Base-by-base conservation (phyloP, 2,888 invertebrate genomes). In the Drosophila birchii region DNA sequence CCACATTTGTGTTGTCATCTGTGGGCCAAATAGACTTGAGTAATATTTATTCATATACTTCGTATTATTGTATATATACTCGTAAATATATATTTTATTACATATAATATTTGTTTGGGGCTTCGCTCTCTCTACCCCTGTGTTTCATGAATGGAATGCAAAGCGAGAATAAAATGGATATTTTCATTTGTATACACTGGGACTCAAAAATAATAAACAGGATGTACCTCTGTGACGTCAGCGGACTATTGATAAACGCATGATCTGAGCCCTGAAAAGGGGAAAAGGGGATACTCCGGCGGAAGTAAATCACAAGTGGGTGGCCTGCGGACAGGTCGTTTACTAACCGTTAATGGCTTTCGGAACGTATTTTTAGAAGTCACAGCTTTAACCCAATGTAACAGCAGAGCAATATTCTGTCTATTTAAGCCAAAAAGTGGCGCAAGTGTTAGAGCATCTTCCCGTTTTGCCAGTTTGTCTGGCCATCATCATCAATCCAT, bases 101-200 rank as follows among this genome's bases (percentile, higher is more conserved):
- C 80, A 87, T 74, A 82, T 82, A 77, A 87, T 74, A 82, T 82
- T 77, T 67, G 77, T 57, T 62, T 43, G 68, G 53, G 49, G 38
- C 68, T 66, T 62, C 74, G 70, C 53, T 62, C 74, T 70, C 54
- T 49, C 44, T 53, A 45, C 41, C 53, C 45, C 39, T 34, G n/a
- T 20, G 47, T 56, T 85, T 85, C 73, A 85, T 86, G 89, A 86
- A 89, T 86, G 85, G 85, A 86, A 80, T 78, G 63, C 67, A 69
- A 39, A 68, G 55, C 43, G 64, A 43, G 57, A 56, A 56, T 51
- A 61, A 34, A 58, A 49, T 55, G 53, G 26, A 39, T 49, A 23
- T 70, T 55, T 44, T 59, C 36, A 54, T 64, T 41, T 60, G 68
- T 80, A 58, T 73, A 76, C 67, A 41, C 73, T 68, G 58, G 61